These are phyloP conservation scores for Drosophila lacertosa DNA, from an alignment of 1,140 invertebrate species.

Conservation along the genomic window DNA sequence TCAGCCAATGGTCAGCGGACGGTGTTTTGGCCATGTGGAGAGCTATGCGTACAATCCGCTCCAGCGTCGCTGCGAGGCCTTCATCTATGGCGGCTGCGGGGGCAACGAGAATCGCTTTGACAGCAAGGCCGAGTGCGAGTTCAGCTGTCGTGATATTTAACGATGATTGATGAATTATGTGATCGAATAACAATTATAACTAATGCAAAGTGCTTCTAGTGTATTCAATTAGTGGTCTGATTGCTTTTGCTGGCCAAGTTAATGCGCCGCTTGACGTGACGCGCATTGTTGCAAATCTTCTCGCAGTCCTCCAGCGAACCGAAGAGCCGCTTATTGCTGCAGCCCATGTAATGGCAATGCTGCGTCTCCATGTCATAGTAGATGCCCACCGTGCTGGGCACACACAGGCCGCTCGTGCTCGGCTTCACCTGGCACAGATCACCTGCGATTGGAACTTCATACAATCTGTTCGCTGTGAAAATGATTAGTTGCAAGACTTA, in stretches of 20 bases:
- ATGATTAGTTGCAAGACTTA: too few species aligned
- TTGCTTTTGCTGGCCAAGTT: slow-evolving; percentile 48
- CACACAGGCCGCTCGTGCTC: slow-evolving; percentile 60
- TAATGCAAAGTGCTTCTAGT: slow-evolving; percentile 19
- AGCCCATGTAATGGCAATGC: slow-evolving; percentile 68
- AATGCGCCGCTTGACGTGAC: slow-evolving; percentile 59
- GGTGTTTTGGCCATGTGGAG: slow-evolving; percentile 71
- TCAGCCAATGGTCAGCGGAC: slow-evolving; percentile 65
- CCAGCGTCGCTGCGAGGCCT: slow-evolving; percentile 66
- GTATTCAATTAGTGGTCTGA: slow-evolving; percentile 66
- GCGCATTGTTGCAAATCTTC: slow-evolving; percentile 72
- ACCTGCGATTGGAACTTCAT: slow-evolving; percentile 35
- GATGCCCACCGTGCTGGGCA: slow-evolving; percentile 67
- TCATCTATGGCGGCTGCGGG: slow-evolving; percentile 86
- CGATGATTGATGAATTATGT: slow-evolving; percentile 5
- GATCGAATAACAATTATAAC: slow-evolving; percentile 33
- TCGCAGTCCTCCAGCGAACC: slow-evolving; percentile 69
- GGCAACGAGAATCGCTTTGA: slow-evolving; percentile 92
- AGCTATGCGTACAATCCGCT: slow-evolving; percentile 75
- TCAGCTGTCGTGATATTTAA: slow-evolving; percentile 87
- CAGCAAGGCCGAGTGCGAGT: slow-evolving; percentile 89
- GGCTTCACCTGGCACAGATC: slow-evolving; percentile 69
- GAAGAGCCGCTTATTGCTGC: slow-evolving; percentile 66
- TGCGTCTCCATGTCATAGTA: slow-evolving; percentile 72
- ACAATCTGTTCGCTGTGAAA: too few species aligned